Evolutionary conservation across 1,140 invertebrate genomes (phyloP), one percentile per base, ranked within the genome.

Genomic region (Danaus plexippus): DNA sequence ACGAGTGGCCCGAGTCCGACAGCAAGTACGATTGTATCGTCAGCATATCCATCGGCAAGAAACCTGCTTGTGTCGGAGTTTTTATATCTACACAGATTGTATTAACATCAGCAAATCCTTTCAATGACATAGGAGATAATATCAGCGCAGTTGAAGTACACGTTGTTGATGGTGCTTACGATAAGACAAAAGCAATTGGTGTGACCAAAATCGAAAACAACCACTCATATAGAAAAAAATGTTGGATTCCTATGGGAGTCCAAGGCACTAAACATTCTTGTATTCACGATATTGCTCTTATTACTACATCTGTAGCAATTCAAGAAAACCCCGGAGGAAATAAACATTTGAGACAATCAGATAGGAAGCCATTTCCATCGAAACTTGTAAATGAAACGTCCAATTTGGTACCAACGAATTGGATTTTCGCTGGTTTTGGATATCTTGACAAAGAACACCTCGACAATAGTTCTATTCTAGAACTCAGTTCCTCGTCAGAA

Each of bases 401-500:
- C 11, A 4, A 43, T 44, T n/a, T 6, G 3, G 7, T 9, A 22
- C 2, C 22, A 11, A 22, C 4, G 9, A 41, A 56, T 13, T 61
- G 59, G 63, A 42, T 43, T 8, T 48, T 61, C 8, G 55, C 59
- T 9, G 63, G 53, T 12, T 61, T 65, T 51, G 59, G 59, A 43
- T 61, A 61, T 18, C 8, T 46, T 6, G 56, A 65, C n/a, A 9
- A 42, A 5, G 13, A 50, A 9, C 58, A 65, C n/a, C 48, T 61
- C 2, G 6, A 51, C 1, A 40, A 61, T 40, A 55, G 58, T 49
- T 47, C 15, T 11, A 3, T 49, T 12, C 41, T 65, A 11, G 52
- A 59, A 54, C 9, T 41, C 7, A 47, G 44, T 10, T 53, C 9
- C 11, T 15, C 54, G 7, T 18, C 43, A 4, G 18, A 48, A 15